Conservation (phyloP, 2,113 vertebrate species). For the Alethe castanea region DNA sequence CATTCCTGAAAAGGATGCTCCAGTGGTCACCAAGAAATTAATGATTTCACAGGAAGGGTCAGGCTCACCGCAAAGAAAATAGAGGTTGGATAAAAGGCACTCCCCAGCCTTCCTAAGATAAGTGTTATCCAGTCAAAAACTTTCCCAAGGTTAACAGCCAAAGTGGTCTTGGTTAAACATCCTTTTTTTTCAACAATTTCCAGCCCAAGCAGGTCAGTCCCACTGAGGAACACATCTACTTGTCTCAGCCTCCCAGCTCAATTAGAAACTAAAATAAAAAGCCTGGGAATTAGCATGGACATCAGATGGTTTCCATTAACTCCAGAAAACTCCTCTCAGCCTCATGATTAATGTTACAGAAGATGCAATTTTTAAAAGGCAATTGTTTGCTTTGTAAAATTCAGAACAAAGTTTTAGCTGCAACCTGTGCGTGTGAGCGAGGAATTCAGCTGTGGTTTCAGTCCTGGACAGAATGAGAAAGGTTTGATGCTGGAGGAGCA, state of each 20-base stretch:
- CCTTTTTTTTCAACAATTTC: neutral
- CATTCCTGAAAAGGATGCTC: neutral
- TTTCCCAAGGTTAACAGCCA: slow-evolving; percentile 9
- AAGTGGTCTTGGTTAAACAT: neutral
- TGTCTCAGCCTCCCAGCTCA: slow-evolving; percentile 4
- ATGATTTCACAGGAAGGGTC: neutral
- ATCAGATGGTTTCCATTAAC: slow-evolving; percentile 64
- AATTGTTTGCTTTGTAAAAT: slow-evolving; percentile 15
- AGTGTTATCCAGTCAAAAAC: neutral
- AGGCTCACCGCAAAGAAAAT: neutral
- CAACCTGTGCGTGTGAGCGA: neutral
- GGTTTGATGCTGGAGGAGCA: neutral
- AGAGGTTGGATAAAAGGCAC: neutral
- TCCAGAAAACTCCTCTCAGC: neutral
- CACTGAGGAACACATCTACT: neutral
- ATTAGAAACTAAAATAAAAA: slow-evolving; percentile 41
- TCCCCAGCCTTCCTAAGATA: neutral
- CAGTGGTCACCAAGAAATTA: neutral
- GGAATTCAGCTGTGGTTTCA: neutral
- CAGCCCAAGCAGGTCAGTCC: slow-evolving; percentile 26
- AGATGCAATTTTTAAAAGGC: neutral
- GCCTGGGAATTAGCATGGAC: slow-evolving; percentile 36
- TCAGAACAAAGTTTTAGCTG: neutral
- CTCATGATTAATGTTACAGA: neutral
- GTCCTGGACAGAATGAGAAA: neutral